Evolutionary conservation across 2,888 invertebrate species (phyloP).

Genomic region (Chymomyza procnemis): DNA sequence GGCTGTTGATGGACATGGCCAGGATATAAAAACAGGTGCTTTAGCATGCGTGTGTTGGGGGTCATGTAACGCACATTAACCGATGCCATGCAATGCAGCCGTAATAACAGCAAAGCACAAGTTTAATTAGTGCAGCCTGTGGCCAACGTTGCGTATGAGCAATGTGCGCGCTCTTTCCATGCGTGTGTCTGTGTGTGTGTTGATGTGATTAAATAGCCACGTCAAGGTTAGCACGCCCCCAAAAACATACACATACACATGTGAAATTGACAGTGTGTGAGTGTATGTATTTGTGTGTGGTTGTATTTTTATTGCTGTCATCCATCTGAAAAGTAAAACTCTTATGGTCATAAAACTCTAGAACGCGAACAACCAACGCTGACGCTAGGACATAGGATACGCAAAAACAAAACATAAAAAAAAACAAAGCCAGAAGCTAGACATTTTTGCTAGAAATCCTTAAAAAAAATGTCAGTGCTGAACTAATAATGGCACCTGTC

Average conservation of each 20-base stretch:
- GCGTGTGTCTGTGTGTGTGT: constrained; percentile 8
- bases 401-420: constrained; percentile 40
- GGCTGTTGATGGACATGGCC: not conserved
- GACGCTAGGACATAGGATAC: constrained; percentile 26
- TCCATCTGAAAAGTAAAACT: constrained; percentile 68
- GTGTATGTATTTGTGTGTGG: constrained; percentile 14
- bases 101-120: constrained; percentile 66
- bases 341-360: constrained; percentile 69
- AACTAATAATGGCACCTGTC: constrained; percentile 77
- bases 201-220: constrained; percentile 66
- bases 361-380: constrained; percentile 33
- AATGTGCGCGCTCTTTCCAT: constrained; percentile 50
- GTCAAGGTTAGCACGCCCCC: constrained; percentile 46
- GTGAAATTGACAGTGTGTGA: constrained; percentile 14
- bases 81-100: constrained; percentile 72
- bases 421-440: constrained; percentile 7
- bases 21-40: constrained; percentile 56
- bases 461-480: constrained; percentile 68
- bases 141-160: constrained; percentile 67
- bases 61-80: constrained; percentile 67
- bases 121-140: constrained; percentile 70
- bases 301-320: constrained; percentile 64
- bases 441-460: constrained; percentile 22
- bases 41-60: constrained; percentile 2
- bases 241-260: not conserved